Percentiles rank a stretch among this genome's conserved stretches.
Conservation (phyloP, 2,888 invertebrate genomes). For the Lepas anatifera region DNA sequence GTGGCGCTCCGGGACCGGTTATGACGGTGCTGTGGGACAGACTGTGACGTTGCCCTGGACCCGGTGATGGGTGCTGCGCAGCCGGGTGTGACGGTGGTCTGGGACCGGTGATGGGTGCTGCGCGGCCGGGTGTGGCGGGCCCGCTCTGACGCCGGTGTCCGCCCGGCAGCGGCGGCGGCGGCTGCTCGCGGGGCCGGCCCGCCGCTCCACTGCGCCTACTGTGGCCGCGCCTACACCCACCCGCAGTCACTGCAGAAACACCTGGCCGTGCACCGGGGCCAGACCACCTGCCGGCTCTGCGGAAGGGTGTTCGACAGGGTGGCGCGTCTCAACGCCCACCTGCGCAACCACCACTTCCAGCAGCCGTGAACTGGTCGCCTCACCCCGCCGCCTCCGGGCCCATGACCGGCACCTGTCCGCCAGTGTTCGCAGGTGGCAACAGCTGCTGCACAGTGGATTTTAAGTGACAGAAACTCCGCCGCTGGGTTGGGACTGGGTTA, state of each 20-base stretch:
- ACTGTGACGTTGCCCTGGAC: too few species aligned
- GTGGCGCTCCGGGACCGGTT: too few species aligned
- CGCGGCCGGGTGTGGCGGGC: neutral
- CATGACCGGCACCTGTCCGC: too few species aligned
- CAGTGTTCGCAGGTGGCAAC: too few species aligned
- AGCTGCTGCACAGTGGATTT: too few species aligned
- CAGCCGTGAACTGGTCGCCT: neutral
- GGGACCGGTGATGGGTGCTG: neutral
- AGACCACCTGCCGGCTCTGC: neutral
- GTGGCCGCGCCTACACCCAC: conserved; percentile 1
- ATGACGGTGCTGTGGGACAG: too few species aligned
- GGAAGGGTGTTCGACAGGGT: conserved; percentile 2
- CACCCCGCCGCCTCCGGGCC: too few species aligned
- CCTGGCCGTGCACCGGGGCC: neutral
- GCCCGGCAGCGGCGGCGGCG: neutral
- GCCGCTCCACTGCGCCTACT: neutral
- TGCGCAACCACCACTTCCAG: neutral
- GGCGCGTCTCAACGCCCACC: neutral
- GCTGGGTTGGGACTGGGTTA: too few species aligned
- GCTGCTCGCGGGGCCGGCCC: neutral
- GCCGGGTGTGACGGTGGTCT: neutral
- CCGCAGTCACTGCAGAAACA: conserved; percentile 4
- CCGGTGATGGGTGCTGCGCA: too few species aligned
- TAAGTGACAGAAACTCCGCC: too few species aligned
- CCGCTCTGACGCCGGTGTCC: neutral